phyloP scores from a whole-genome alignment of 92 coral and sea anemone species.

The Umimayanthus kanabou region DNA sequence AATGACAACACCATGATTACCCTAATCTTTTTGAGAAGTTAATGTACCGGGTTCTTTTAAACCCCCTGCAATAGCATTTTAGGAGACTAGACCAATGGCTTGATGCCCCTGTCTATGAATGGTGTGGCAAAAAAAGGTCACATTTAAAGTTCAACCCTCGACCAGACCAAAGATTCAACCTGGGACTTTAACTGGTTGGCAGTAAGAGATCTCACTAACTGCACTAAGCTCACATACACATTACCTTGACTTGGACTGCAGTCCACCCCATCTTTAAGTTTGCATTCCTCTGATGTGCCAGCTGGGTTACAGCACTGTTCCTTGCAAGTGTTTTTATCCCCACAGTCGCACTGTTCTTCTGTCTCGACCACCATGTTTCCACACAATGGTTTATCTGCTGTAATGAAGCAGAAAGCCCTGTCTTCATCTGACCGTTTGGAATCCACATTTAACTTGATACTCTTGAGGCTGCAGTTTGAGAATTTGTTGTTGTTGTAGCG shows the following conservation, averaged over 20 bases:
- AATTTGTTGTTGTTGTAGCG: slow-evolving; percentile 78
- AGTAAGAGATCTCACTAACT: no score
- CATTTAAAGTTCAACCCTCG: no score
- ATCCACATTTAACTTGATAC: slow-evolving; percentile 73
- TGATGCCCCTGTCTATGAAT: no score
- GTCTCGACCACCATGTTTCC: slow-evolving; percentile 83
- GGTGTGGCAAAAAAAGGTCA: no score
- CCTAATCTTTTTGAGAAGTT: no score
- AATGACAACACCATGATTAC: no score
- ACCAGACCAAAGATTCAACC: no score
- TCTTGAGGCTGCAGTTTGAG: slow-evolving; percentile 78
- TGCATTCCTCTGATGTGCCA: slow-evolving; percentile 52
- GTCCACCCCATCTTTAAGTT: background rate
- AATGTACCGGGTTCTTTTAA: no score
- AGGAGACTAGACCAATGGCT: no score
- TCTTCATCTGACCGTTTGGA: slow-evolving; percentile 48
- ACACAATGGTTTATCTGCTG: slow-evolving; percentile 63
- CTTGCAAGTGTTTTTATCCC: slow-evolving; percentile 59
- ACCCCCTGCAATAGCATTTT: no score
- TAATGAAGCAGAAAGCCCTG: slow-evolving; percentile 47
- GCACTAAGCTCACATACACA: no score
- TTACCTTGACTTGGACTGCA: slow-evolving; percentile 96
- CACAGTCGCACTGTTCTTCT: slow-evolving; percentile 90
- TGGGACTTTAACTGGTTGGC: no score
- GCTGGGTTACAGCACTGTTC: slow-evolving; percentile 75